phyloP scores from a whole-genome alignment of 2,888 invertebrate species.

The Dryomyza anilis region DNA sequence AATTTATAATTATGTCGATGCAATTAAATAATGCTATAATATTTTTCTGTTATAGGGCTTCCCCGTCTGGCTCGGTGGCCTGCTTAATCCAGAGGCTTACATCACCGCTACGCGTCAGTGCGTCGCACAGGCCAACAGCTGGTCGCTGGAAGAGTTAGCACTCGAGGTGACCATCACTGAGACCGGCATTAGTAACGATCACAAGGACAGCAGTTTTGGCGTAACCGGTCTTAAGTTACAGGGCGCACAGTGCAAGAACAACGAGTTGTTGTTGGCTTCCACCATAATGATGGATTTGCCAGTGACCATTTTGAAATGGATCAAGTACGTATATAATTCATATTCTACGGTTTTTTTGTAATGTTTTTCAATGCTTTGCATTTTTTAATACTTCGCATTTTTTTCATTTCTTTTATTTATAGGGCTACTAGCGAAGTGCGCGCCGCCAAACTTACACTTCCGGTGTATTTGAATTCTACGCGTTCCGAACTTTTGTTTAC shows the following conservation, averaged over 20 bases:
- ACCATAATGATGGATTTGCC: constrained; percentile 95
- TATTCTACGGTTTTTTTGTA: neutral
- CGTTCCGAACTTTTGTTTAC: constrained; percentile 94
- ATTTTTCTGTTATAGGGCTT: constrained; percentile 70
- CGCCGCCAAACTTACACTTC: constrained; percentile 80
- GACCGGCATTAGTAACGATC: constrained; percentile 65
- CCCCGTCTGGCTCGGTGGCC: constrained; percentile 95
- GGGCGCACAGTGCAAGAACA: constrained; percentile 92
- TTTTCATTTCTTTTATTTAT: too few relatives aligned
- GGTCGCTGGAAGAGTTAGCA: constrained; percentile 95
- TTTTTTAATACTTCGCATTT: too few relatives aligned
- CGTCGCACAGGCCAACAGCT: constrained; percentile 95
- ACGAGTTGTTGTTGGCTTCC: constrained; percentile 87
- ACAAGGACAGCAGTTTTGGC: constrained; percentile 70
- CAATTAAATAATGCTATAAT: too few relatives aligned
- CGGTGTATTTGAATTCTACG: constrained; percentile 96
- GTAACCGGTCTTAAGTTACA: constrained; percentile 89
- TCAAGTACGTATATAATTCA: constrained; percentile 65
- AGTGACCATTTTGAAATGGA: constrained; percentile 88
- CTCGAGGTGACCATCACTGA: constrained; percentile 68
- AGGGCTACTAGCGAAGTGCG: constrained; percentile 62
- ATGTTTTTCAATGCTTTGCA: neutral
- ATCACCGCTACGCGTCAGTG: constrained; percentile 98
- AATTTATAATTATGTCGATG: too few relatives aligned
- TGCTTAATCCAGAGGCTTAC: constrained; percentile 98